A percentile compares a stretch with the other conserved stretches of the same genome.
Evolutionary conservation across 2,797 vertebrate species (phyloP).

Genomic region (Halcyon chelicuti): DNA sequence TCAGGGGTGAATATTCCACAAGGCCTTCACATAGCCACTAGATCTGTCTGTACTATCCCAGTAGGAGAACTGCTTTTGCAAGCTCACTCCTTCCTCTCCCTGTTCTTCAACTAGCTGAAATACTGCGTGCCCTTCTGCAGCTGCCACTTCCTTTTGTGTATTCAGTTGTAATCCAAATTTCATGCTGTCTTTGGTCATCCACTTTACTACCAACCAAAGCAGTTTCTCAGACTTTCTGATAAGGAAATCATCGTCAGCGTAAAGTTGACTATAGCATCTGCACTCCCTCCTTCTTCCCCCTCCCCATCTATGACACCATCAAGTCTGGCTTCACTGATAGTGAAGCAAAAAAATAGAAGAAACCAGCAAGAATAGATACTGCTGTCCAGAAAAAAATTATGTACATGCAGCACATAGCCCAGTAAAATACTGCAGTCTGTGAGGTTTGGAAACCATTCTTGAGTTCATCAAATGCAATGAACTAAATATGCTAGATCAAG

Average conservation of each 20-base stretch:
- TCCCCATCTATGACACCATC: background rate
- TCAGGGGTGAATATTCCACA: background rate
- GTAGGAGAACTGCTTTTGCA: background rate
- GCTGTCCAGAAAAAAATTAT: background rate
- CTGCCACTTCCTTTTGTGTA: background rate
- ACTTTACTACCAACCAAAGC: background rate
- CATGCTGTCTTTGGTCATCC: background rate
- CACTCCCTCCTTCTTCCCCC: background rate
- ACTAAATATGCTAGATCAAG: background rate
- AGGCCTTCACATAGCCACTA: background rate
- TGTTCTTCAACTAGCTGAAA: background rate
- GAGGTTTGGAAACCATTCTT: background rate
- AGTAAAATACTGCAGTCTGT: background rate
- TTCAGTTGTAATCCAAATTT: constrained; percentile 40
- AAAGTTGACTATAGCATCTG: background rate
- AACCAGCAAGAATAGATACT: background rate
- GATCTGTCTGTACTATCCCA: background rate
- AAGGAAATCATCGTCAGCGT: background rate
- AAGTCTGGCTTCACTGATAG: constrained; percentile 25
- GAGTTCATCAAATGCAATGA: background rate
- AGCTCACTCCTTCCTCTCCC: background rate
- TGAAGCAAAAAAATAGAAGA: background rate
- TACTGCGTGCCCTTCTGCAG: background rate
- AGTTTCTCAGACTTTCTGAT: background rate
- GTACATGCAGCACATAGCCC: background rate